Evolutionary conservation across 1,140 invertebrate species (phyloP).

Genomic region (Zaprionus taronus): DNA sequence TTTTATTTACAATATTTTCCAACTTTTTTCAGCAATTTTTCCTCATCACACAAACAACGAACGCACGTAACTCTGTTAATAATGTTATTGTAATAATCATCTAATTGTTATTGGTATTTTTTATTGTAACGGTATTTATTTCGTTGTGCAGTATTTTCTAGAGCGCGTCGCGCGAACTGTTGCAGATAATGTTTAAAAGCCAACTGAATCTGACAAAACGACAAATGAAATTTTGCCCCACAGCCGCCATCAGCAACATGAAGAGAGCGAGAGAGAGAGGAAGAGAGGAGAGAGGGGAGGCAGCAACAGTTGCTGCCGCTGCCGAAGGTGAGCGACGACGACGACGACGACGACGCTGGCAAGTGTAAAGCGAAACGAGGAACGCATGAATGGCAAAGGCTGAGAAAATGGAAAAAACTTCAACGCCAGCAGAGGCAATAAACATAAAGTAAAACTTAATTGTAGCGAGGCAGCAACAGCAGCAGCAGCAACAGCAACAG

Average conservation of each 20-base stretch:
- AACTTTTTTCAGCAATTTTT: slow-evolving; percentile 15
- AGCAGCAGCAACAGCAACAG: slow-evolving; percentile 29
- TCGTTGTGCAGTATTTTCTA: slow-evolving; percentile 33
- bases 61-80: slow-evolving; percentile 19
- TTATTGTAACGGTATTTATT: slow-evolving; percentile 28
- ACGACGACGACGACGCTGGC: slow-evolving; percentile 52
- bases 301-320: slow-evolving; percentile 18
- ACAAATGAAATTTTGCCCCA: slow-evolving; percentile 67
- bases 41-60: slow-evolving; percentile 9
- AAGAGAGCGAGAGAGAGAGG: neutral
- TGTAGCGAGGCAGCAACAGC: slow-evolving; percentile 57
- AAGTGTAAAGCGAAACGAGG: slow-evolving; percentile 48
- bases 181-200: slow-evolving; percentile 83
- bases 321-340: slow-evolving; percentile 68
- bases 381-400: slow-evolving; percentile 61
- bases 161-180: slow-evolving; percentile 75
- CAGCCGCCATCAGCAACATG: slow-evolving; percentile 35
- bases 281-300: neutral
- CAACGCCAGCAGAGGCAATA: slow-evolving; percentile 65
- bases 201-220: slow-evolving; percentile 72
- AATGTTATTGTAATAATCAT: slow-evolving; percentile 36
- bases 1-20: neutral
- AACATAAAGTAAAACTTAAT: slow-evolving; percentile 83
- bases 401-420: slow-evolving; percentile 49
- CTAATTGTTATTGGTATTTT: slow-evolving; percentile 22